Evolutionary conservation across 2,797 vertebrate genomes (phyloP), one percentile per base, ranked within the genome.

Genomic region (Myotis vivesi): DNA sequence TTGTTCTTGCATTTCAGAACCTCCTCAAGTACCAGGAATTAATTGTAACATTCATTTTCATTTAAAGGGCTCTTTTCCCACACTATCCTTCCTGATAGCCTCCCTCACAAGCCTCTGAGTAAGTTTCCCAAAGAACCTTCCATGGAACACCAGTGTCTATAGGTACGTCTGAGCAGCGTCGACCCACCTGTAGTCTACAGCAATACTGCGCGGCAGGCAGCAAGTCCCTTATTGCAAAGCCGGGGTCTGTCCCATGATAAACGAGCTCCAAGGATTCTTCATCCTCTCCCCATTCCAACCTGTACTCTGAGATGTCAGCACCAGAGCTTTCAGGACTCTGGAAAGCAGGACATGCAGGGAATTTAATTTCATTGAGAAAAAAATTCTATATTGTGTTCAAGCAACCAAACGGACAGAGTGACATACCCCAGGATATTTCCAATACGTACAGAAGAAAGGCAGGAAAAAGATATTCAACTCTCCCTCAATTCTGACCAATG

Each of bases 241-340:
- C 98, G 4, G 99, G 99, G 53, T 99, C 99, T 10, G 98, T 97
- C 69, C 99, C 99, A 0, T 97, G 98, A 95, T 99, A 99, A 53
- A 99, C 97, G 36, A 99, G 98, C 97, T 99, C 99, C 97, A 99
- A 98, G 90, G 98, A 98, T 5, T 99, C 99, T 87, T 99, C 99
- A 33, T 98, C 98, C 92, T 98, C 98, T 93, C 99, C 99, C 99
- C 99, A 99, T 97, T 99, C 99, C 98, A 99, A 98, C 96, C 99
- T 99, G 98, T 99, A 99, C 97, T 99, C 99, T 1, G 99, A 99
- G 98, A 99, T 99, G 97, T 99, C 99, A 4, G 99, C 98, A 69
- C 99, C 99, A 33, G 99, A 99, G 96, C 99, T 99, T 95, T 99
- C 99, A 0, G 99, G 99, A 98, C 99, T 99, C 99, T 99, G 98